Conservation (phyloP, 2,888 invertebrate genomes). For the Oxyscelio sp. region DNA sequence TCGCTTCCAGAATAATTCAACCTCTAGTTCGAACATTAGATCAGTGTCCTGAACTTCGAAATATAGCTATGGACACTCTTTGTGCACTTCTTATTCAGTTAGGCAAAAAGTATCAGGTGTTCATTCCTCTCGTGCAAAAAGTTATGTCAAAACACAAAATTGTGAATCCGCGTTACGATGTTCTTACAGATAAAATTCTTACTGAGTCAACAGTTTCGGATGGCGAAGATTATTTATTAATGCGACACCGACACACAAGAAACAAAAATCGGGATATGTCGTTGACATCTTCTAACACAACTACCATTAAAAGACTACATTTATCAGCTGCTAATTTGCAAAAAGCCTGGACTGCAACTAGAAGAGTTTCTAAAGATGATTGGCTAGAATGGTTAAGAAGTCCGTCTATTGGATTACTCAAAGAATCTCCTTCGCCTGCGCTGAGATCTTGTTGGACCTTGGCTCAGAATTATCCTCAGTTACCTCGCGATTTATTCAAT, state of each 20-base stretch:
- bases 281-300: conserved; percentile 91
- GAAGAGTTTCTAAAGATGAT: conserved; percentile 98
- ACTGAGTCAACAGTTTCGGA: conserved; percentile 93
- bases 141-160: conserved; percentile 94
- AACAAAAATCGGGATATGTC: conserved; percentile 92
- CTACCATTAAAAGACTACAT: conserved; percentile 94
- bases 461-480: conserved; percentile 98
- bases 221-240: conserved; percentile 92
- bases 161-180: conserved; percentile 93
- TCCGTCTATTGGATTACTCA: conserved; percentile 97
- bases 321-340: conserved; percentile 95
- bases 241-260: conserved; percentile 91
- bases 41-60: conserved; percentile 92
- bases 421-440: conserved; percentile 98
- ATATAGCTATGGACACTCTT: conserved; percentile 96
- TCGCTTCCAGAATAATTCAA: conserved; percentile 97
- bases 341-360: conserved; percentile 96
- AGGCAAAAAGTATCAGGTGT: conserved; percentile 96
- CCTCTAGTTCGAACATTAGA: conserved; percentile 96
- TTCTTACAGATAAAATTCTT: conserved; percentile 92
- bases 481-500: no score
- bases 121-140: conserved; percentile 96
- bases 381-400: conserved; percentile 99
- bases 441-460: conserved; percentile 97
- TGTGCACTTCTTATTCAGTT: conserved; percentile 96